Conservation (phyloP, 64 coral and sea anemone genomes). For the Stichodactyla mertensii region DNA sequence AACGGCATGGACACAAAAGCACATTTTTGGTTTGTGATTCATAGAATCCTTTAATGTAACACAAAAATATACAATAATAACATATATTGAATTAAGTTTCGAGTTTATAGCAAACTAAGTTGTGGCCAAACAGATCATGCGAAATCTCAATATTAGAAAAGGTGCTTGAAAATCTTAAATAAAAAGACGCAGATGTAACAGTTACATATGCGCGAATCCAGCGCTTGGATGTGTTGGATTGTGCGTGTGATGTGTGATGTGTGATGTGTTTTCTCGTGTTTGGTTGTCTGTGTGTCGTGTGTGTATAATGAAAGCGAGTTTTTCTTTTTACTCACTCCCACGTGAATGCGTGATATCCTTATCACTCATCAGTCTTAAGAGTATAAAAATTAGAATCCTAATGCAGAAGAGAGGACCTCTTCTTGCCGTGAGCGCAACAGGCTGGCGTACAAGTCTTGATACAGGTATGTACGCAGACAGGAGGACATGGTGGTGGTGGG, state of each 20-base stretch:
- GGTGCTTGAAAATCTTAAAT: conserved; percentile 10
- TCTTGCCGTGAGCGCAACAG: conserved; percentile 86
- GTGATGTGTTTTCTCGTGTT: not conserved
- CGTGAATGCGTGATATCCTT: conserved; percentile 2
- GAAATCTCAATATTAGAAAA: conserved; percentile 29
- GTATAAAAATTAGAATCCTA: conserved; percentile 33
- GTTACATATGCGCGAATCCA: not conserved
- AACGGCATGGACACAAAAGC: not conserved
- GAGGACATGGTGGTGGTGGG: conserved; percentile 91
- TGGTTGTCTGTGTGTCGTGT: not conserved
- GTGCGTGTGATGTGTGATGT: not conserved
- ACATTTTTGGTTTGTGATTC: not conserved
- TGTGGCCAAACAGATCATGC: conserved; percentile 28
- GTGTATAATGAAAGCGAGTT: not conserved
- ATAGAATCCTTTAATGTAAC: conserved; percentile 29
- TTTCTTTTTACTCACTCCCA: not conserved
- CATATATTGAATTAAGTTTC: conserved; percentile 14
- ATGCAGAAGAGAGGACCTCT: conserved; percentile 67
- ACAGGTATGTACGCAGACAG: conserved; percentile 95
- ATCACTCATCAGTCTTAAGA: conserved; percentile 1
- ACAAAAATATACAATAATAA: conserved; percentile 28
- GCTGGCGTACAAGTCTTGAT: conserved; percentile 92
- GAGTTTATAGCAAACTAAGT: conserved; percentile 16
- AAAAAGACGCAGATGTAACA: conserved; percentile 1
- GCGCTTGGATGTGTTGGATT: not conserved